phyloP scores from a whole-genome alignment of 1,140 invertebrate species.

The Dryas iulia region DNA sequence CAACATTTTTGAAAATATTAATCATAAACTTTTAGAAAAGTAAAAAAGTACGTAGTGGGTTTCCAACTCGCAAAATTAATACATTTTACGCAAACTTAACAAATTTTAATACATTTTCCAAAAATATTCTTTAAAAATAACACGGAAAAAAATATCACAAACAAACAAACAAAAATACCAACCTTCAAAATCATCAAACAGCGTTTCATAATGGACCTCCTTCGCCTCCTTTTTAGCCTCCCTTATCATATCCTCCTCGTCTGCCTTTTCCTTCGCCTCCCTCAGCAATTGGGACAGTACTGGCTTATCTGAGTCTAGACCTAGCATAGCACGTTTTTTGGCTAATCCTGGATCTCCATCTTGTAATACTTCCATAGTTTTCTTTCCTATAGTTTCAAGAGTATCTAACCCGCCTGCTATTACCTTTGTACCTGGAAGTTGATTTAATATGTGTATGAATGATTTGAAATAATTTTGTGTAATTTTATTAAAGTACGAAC shows the following conservation, averaged over 20 bases:
- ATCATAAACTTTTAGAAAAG: too few species aligned
- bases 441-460: too few species aligned
- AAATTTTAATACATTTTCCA: too few species aligned
- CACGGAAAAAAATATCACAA: too few species aligned
- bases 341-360: constrained; percentile 93
- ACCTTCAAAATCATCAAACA: constrained; percentile 95
- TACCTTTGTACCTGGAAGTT: constrained; percentile 82
- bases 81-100: too few species aligned
- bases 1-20: too few species aligned
- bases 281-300: constrained; percentile 84
- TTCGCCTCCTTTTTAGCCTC: constrained; percentile 84
- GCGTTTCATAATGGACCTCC: constrained; percentile 87
- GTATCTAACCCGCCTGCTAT: constrained; percentile 92
- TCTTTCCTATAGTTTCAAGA: constrained; percentile 94
- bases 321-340: constrained; percentile 89
- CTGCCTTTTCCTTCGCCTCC: constrained; percentile 91
- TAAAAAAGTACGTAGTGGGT: too few species aligned
- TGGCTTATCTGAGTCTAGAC: constrained; percentile 81
- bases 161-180: not conserved
- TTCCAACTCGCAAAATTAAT: too few species aligned
- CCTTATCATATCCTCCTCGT: constrained; percentile 83
- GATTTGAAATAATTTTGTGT: too few species aligned
- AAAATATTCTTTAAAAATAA: too few species aligned
- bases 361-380: constrained; percentile 95
- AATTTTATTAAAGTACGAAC: too few species aligned